Percentiles rank a stretch among this genome's conserved stretches.
Evolutionary conservation across 1,140 invertebrate genomes (phyloP).

Genomic region (Sitobion miscanthi): DNA sequence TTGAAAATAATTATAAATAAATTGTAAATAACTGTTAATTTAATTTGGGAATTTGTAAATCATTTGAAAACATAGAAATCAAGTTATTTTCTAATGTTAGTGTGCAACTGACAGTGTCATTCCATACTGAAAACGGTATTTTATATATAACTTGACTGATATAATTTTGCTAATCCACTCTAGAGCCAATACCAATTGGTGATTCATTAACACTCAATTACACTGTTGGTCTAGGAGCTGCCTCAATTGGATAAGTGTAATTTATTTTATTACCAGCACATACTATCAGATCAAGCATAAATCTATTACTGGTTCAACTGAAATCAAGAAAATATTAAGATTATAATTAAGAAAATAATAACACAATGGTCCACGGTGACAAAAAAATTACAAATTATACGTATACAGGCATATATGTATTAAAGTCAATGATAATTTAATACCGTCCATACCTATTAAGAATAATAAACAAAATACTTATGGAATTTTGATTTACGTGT

Average conservation of each 20-base stretch:
- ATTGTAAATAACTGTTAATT: no score
- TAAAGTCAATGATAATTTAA: no score
- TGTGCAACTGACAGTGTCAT: constrained; percentile 84
- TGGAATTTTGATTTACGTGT: constrained; percentile 84
- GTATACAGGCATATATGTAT: no score
- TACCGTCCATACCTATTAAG: no score
- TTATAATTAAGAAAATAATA: background rate
- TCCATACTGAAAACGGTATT: constrained; percentile 81
- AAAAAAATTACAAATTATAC: no score
- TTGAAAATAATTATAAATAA: no score
- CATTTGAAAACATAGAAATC: no score
- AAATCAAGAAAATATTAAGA: constrained; percentile 52
- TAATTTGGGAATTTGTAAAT: no score
- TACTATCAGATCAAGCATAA: constrained; percentile 85
- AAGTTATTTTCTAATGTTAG: constrained; percentile 85
- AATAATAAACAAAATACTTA: constrained; percentile 60
- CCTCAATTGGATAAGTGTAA: constrained; percentile 87
- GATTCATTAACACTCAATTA: constrained; percentile 91
- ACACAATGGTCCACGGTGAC: no score
- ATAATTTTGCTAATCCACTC: constrained; percentile 75
- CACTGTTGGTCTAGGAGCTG: constrained; percentile 79
- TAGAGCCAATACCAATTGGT: constrained; percentile 68
- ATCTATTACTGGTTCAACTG: constrained; percentile 84
- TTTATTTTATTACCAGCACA: constrained; percentile 88
- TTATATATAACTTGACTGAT: constrained; percentile 83